Conservation (phyloP, 1,140 invertebrate genomes). For the Drosophila pallidifrons region DNA sequence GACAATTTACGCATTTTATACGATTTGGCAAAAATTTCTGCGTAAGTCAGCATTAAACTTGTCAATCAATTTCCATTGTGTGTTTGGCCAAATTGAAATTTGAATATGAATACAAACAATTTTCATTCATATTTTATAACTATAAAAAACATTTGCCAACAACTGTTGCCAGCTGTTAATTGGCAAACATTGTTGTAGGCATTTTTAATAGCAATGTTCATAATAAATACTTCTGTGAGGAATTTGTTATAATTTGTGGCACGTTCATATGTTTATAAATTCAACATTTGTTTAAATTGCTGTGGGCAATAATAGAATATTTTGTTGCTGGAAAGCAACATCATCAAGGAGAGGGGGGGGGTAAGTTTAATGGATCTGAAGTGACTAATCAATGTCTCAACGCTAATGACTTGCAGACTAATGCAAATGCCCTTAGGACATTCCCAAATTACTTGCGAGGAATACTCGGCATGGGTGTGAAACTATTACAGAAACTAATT, state of each 20-base stretch:
- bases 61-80: not conserved
- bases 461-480: constrained; percentile 22
- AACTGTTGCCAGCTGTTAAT: not conserved
- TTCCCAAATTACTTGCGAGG: not conserved
- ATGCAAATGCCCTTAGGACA: constrained; percentile 61
- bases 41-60: not conserved
- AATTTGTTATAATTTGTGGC: constrained; percentile 5
- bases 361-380: constrained; percentile 17
- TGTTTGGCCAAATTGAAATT: not conserved
- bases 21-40: not conserved
- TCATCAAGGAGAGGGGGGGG: too few relatives aligned
- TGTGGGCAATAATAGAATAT: too few relatives aligned
- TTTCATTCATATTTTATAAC: not conserved
- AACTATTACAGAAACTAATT: constrained; percentile 59
- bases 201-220: not conserved
- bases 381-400: constrained; percentile 64
- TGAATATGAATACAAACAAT: not conserved
- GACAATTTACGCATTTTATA: not conserved
- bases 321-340: not conserved
- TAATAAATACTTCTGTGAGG: constrained; percentile 9
- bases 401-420: constrained; percentile 75
- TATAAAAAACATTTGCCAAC: not conserved
- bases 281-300: constrained; percentile 26
- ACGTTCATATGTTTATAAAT: constrained; percentile 30
- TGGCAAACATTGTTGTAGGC: not conserved